A percentile compares a stretch with the other conserved stretches of the same genome.
phyloP scores from a whole-genome alignment of 2,113 vertebrate genomes.

The Ptyas mucosa region DNA sequence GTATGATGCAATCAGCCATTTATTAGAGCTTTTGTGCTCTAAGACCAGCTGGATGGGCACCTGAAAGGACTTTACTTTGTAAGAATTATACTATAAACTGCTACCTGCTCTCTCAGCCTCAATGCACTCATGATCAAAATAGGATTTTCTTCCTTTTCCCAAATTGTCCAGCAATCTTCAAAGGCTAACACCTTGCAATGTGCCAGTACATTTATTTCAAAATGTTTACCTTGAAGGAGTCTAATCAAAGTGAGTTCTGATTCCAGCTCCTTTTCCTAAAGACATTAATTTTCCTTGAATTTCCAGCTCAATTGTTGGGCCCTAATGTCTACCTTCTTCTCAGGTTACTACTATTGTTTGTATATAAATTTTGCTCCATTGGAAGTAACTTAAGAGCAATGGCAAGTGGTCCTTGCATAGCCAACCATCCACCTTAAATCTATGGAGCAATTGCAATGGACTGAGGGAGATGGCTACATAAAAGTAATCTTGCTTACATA shows the following conservation, averaged over 20 bases:
- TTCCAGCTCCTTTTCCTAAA: not conserved
- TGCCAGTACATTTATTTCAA: not conserved
- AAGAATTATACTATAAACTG: not conserved
- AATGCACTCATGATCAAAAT: not conserved
- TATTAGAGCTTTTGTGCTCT: not conserved
- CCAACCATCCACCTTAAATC: not conserved
- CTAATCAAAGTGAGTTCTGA: not conserved
- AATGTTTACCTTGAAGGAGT: not conserved
- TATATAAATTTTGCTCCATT: not conserved
- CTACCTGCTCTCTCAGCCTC: not conserved
- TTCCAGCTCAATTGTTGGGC: not conserved
- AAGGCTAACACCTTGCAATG: not conserved
- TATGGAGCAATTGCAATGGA: not conserved
- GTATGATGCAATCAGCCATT: too few relatives aligned
- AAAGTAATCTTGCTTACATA: not conserved
- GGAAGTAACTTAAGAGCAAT: not conserved
- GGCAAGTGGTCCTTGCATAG: not conserved
- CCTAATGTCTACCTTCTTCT: not conserved
- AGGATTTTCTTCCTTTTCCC: not conserved
- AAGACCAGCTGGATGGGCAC: not conserved
- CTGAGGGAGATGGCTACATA: not conserved
- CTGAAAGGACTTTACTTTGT: not conserved
- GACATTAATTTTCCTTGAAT: not conserved
- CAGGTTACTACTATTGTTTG: not conserved
- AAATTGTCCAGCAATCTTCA: not conserved